Evolutionary conservation across 2,797 vertebrate genomes (phyloP).

Genomic region (Peromyscus eremicus): DNA sequence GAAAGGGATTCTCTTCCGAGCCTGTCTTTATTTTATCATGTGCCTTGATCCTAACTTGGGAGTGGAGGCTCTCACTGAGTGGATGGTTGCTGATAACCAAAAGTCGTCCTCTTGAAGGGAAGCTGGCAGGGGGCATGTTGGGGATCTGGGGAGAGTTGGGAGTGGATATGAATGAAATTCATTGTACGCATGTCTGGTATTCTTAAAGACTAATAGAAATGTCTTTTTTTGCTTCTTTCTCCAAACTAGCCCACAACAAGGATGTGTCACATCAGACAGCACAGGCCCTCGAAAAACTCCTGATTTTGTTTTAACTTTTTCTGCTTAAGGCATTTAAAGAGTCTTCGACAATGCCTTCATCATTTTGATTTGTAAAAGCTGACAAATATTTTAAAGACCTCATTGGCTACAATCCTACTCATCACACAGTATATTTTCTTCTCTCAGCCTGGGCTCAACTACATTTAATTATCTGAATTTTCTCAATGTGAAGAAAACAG

Average conservation of each 20-base stretch:
- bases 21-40: neutral
- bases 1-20: neutral
- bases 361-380: slow-evolving; percentile 11
- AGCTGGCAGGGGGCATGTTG: neutral
- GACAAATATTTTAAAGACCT: slow-evolving; percentile 43
- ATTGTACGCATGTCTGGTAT: neutral
- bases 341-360: slow-evolving; percentile 5
- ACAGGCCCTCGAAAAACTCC: neutral
- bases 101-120: neutral
- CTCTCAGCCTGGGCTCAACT: slow-evolving; percentile 26
- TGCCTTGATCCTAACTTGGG: neutral
- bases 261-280: neutral
- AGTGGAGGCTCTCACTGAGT: neutral
- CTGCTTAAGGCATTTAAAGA: slow-evolving; percentile 28
- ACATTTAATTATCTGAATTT: slow-evolving; percentile 72
- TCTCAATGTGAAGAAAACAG: slow-evolving; percentile 71
- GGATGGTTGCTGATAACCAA: neutral
- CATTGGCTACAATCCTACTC: slow-evolving; percentile 31
- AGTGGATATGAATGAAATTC: neutral
- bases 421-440: slow-evolving; percentile 33
- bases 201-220: neutral
- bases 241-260: neutral
- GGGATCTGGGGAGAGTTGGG: neutral
- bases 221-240: neutral
- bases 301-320: neutral